These are phyloP conservation scores for Calameuta pallipes DNA, from an alignment of 2,888 invertebrate genomes.

Conservation along the genomic window DNA sequence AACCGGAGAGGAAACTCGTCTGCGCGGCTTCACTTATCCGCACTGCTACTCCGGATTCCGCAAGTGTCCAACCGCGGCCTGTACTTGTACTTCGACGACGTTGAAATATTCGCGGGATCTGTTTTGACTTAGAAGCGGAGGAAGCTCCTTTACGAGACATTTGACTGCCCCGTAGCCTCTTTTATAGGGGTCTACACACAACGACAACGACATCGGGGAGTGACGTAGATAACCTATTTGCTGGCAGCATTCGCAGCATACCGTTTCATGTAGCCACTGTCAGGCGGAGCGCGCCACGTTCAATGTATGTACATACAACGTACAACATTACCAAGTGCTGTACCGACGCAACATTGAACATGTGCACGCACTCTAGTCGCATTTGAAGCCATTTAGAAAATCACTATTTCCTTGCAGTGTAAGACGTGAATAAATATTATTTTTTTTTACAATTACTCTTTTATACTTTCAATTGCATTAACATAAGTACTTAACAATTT, in stretches of 20 bases:
- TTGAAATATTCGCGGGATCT: constrained; percentile 54
- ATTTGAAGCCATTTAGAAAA: not conserved
- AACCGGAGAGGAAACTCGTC: constrained; percentile 7
- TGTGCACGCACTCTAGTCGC: not conserved
- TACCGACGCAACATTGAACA: not conserved
- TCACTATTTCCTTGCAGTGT: not conserved
- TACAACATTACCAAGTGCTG: not conserved
- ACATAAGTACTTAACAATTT: not conserved
- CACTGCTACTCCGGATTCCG: constrained; percentile 19
- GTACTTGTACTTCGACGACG: constrained; percentile 32
- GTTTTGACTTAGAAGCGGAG: constrained; percentile 46
- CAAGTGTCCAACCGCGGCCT: constrained; percentile 17
- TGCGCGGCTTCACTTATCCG: constrained; percentile 11
- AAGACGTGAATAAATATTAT: not conserved
- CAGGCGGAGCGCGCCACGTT: not conserved
- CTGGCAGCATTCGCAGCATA: not conserved
- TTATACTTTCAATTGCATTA: not conserved
- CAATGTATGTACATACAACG: not conserved
- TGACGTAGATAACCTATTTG: constrained; percentile 30
- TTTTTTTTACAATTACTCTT: not conserved
- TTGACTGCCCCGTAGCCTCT: constrained; percentile 40
- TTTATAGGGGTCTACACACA: constrained; percentile 23
- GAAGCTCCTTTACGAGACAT: constrained; percentile 55
- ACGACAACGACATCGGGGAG: constrained; percentile 29
- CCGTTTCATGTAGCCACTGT: not conserved